Percentiles rank a stretch among this genome's conserved stretches.
Conservation (phyloP, 2,888 invertebrate genomes). For the Caenorhabditis uteleia region DNA sequence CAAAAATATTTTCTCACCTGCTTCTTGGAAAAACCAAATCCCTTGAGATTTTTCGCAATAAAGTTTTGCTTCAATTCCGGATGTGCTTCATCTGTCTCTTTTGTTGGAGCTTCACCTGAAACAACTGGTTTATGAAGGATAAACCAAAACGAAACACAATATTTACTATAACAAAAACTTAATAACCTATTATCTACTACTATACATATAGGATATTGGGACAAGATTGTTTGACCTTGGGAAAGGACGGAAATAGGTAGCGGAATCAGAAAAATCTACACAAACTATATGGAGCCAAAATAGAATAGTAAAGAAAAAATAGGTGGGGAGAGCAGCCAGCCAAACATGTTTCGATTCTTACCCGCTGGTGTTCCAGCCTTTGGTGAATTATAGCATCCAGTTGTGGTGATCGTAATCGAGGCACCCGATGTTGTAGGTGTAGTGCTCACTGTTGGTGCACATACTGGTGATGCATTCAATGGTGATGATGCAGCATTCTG, state of each 20-base stretch:
- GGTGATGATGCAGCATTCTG: constrained; percentile 8
- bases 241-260: too few species aligned
- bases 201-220: too few species aligned
- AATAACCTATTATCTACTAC: too few species aligned
- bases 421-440: background rate
- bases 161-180: too few species aligned
- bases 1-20: constrained; percentile 51
- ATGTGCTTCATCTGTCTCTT: constrained; percentile 68
- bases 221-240: too few species aligned
- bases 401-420: constrained; percentile 12
- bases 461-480: background rate
- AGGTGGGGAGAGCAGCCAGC: background rate
- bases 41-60: constrained; percentile 66
- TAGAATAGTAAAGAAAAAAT: constrained; percentile 8
- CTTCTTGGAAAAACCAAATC: constrained; percentile 67
- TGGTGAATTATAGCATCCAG: constrained; percentile 12
- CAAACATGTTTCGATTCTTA: constrained; percentile 7
- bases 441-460: background rate
- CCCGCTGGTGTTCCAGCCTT: constrained; percentile 15
- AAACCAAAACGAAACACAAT: too few species aligned
- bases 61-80: constrained; percentile 66
- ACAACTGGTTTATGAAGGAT: constrained; percentile 16
- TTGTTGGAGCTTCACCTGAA: constrained; percentile 47
- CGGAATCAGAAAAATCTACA: too few species aligned
- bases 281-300: too few species aligned